A percentile compares a stretch with the other conserved stretches of the same genome.
Conservation (phyloP, 2,797 vertebrate genomes). For the Vipera latastei region DNA sequence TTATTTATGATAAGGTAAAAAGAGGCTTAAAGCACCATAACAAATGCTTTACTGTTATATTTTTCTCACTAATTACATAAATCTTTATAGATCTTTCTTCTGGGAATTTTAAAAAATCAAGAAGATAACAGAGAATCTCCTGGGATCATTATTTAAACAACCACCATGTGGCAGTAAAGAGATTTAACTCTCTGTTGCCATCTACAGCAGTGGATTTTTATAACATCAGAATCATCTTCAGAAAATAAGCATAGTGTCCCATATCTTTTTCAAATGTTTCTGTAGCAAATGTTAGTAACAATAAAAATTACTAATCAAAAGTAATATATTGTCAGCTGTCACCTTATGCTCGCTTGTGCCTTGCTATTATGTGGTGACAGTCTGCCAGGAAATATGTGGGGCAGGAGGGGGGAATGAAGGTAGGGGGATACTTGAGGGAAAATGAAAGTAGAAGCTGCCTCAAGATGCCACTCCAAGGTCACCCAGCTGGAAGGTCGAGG, state of each 20-base stretch:
- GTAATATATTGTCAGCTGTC: slow-evolving; percentile 19
- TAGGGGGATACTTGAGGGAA: neutral
- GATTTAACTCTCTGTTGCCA: neutral
- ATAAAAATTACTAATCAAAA: slow-evolving; percentile 24
- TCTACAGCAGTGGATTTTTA: neutral
- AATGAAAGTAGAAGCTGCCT: neutral
- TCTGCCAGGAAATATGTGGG: neutral
- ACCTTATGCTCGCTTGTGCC: neutral
- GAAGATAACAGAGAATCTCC: slow-evolving; percentile 58
- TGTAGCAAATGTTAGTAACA: slow-evolving; percentile 49
- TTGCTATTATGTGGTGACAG: neutral
- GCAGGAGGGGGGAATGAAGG: neutral
- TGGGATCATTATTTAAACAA: slow-evolving; percentile 34
- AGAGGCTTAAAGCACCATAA: slow-evolving; percentile 69
- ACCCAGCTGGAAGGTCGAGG: neutral
- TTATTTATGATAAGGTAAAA: slow-evolving; percentile 74
- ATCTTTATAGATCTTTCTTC: slow-evolving; percentile 50
- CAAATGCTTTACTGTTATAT: slow-evolving; percentile 62
- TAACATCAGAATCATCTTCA: neutral
- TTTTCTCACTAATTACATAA: slow-evolving; percentile 71
- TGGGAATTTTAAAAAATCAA: slow-evolving; percentile 56
- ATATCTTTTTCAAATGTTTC: slow-evolving; percentile 37
- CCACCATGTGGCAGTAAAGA: neutral
- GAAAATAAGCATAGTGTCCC: slow-evolving; percentile 62
- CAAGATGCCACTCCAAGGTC: neutral